Percentiles rank a stretch among this genome's conserved stretches.
These are phyloP conservation scores for Myotis yumanensis DNA, from an alignment of 2,113 vertebrate species.

Conservation along the genomic window DNA sequence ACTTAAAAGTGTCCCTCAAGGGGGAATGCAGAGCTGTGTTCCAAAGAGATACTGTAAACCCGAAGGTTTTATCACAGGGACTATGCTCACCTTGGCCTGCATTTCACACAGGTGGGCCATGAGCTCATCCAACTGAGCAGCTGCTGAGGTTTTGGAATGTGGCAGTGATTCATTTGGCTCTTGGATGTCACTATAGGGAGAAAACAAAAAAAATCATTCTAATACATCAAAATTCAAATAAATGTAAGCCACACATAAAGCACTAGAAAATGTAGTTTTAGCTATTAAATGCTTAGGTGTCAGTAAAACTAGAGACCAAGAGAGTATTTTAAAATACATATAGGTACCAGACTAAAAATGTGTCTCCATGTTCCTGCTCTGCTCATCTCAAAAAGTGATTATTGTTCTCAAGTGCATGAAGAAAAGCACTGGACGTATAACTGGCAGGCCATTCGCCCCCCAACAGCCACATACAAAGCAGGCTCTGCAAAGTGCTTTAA, in stretches of 20 bases:
- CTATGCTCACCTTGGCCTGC: slow-evolving; percentile 77
- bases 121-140: slow-evolving; percentile 83
- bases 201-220: background rate
- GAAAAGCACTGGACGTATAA: background rate
- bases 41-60: background rate
- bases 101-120: slow-evolving; percentile 79
- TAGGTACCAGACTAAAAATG: background rate
- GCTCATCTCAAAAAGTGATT: background rate
- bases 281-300: background rate
- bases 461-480: background rate
- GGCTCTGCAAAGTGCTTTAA: background rate
- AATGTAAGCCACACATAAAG: background rate
- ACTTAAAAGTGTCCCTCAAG: background rate
- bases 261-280: background rate
- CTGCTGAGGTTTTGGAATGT: slow-evolving; percentile 29
- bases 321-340: background rate
- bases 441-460: background rate
- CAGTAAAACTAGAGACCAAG: background rate
- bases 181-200: slow-evolving; percentile 1
- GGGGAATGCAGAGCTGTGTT: background rate
- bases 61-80: background rate
- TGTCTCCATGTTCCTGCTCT: background rate
- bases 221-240: slow-evolving; percentile 26
- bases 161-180: background rate
- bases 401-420: background rate